These are phyloP conservation scores for Climacteris rufus DNA, from an alignment of 2,113 vertebrate species.

Conservation along the genomic window DNA sequence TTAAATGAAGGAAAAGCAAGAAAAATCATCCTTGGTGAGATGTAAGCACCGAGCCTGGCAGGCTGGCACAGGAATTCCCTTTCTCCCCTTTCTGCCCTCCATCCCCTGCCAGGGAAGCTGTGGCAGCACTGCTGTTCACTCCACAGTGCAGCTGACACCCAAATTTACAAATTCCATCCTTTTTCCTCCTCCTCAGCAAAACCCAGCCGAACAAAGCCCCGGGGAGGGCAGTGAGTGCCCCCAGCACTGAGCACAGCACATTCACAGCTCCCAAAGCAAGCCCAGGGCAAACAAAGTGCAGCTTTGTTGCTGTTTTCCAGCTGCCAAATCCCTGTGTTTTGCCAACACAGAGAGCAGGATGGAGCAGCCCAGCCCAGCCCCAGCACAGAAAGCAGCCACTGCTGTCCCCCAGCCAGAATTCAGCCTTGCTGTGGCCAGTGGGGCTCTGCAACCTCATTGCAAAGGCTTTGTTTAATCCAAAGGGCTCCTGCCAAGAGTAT, in stretches of 20 bases:
- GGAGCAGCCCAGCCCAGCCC: not conserved
- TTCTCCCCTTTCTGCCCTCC: too few relatives aligned
- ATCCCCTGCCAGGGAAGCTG: not conserved
- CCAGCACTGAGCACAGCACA: not conserved
- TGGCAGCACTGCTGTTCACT: not conserved
- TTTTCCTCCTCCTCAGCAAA: not conserved
- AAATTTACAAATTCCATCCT: not conserved
- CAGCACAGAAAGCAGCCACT: fast-evolving
- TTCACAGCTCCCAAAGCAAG: not conserved
- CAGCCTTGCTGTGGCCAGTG: not conserved
- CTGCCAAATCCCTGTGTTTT: not conserved
- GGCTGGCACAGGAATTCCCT: not conserved
- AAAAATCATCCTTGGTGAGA: not conserved
- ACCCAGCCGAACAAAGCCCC: not conserved
- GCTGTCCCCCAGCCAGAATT: not conserved
- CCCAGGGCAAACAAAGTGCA: not conserved
- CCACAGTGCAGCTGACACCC: not conserved
- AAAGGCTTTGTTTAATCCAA: not conserved
- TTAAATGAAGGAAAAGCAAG: not conserved
- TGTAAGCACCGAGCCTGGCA: not conserved
- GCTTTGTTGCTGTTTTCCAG: not conserved
- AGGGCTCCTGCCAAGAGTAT: not conserved
- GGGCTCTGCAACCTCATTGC: not conserved
- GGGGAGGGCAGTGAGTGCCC: not conserved
- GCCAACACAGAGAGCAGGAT: not conserved